These are phyloP conservation scores for Drosophila tristis DNA, from an alignment of 1,140 invertebrate genomes.

Conservation along the genomic window DNA sequence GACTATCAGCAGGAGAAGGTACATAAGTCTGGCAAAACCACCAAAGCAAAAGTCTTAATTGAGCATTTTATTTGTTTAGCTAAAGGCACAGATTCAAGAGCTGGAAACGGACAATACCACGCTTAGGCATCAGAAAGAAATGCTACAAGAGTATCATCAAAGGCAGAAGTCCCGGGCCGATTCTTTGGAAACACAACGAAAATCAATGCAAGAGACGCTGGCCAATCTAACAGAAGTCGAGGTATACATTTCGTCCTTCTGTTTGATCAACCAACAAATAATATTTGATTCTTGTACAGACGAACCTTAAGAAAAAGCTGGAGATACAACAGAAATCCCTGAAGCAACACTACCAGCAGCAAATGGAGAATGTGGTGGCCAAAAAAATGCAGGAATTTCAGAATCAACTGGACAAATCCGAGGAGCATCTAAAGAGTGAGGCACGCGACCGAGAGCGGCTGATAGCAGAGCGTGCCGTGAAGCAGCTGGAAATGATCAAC, in stretches of 20 bases:
- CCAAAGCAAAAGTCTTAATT: neutral
- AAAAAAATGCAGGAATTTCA: constrained; percentile 92
- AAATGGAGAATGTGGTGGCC: constrained; percentile 90
- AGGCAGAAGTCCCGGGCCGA: constrained; percentile 75
- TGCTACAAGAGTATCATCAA: constrained; percentile 78
- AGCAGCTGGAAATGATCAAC: constrained; percentile 89
- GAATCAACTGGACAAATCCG: constrained; percentile 88
- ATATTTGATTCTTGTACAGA: constrained; percentile 30
- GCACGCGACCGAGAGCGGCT: constrained; percentile 87
- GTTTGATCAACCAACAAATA: neutral
- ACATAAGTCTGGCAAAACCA: neutral
- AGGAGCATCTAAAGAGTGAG: constrained; percentile 87
- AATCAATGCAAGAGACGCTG: constrained; percentile 71
- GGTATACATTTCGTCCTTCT: constrained; percentile 24
- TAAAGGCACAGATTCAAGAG: constrained; percentile 60
- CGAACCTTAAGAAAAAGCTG: constrained; percentile 85
- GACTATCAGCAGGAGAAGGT: constrained; percentile 79
- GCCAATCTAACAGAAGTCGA: constrained; percentile 73
- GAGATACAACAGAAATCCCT: constrained; percentile 89
- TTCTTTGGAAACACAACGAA: constrained; percentile 64
- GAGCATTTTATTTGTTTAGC: constrained; percentile 22
- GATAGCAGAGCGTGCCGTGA: constrained; percentile 88
- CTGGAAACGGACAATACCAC: constrained; percentile 68
- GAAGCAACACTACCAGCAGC: constrained; percentile 90
- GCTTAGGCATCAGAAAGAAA: constrained; percentile 71